phyloP scores from a whole-genome alignment of 1,140 invertebrate species.

The Lordiphosa mommai region DNA sequence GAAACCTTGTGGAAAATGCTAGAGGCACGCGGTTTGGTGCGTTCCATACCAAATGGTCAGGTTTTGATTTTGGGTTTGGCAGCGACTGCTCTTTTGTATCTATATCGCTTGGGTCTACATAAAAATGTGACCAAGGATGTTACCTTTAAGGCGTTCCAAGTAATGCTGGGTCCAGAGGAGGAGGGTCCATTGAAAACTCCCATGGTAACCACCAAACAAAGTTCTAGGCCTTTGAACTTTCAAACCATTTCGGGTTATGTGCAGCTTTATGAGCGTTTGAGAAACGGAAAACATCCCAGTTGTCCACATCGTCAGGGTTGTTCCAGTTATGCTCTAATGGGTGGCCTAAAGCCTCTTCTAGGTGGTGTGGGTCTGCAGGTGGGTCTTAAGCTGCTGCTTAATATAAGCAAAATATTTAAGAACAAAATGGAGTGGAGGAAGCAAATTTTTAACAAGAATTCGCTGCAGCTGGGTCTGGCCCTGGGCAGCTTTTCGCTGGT shows the following conservation, averaged over 20 bases:
- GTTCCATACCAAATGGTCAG: conserved; percentile 84
- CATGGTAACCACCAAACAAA: conserved; percentile 7
- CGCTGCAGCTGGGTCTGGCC: conserved; percentile 82
- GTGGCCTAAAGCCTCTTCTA: conserved; percentile 82
- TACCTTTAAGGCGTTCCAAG: conserved; percentile 83
- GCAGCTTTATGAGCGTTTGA: conserved; percentile 41
- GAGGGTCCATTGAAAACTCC: conserved; percentile 66
- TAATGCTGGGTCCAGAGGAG: conserved; percentile 83
- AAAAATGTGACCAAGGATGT: conserved; percentile 80
- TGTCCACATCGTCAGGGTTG: conserved; percentile 85
- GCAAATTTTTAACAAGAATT: conserved; percentile 81
- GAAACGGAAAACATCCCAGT: conserved; percentile 79
- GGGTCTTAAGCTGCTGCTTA: conserved; percentile 80
- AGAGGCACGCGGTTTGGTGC: conserved; percentile 82
- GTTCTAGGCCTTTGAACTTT: conserved; percentile 19
- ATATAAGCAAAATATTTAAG: conserved; percentile 80
- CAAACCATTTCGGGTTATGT: conserved; percentile 30
- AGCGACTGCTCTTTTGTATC: conserved; percentile 82
- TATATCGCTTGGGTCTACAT: conserved; percentile 81
- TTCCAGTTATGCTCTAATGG: conserved; percentile 81
- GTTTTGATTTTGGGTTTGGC: conserved; percentile 83
- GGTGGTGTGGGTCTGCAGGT: conserved; percentile 83
- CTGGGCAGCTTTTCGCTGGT: conserved; percentile 83
- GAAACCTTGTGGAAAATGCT: conserved; percentile 89
- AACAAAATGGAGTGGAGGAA: conserved; percentile 81